Evolutionary conservation across 2,113 vertebrate species (phyloP), one percentile per base, ranked within the genome.

Genomic region (Rhabdornis inornatus): DNA sequence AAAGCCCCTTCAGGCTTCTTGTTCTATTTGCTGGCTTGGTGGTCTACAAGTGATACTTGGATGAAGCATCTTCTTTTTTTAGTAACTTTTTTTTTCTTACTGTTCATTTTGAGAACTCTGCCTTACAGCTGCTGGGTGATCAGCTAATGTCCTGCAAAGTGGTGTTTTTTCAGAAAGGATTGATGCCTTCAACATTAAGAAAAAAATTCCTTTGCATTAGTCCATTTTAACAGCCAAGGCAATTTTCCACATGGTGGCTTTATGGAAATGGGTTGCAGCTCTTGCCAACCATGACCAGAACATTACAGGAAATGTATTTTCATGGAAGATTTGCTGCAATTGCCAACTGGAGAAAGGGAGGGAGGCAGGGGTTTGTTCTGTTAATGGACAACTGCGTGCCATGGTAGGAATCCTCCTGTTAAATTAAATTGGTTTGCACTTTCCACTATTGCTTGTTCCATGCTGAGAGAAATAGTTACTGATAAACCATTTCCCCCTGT

Each of bases 231-330:
- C 97, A 98, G 98, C 95, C 97, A 97, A 98, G 98, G 98, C 97
- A 97, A 98, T 98, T 98, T 99, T 98, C 98, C 97, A 97, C 98
- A 97, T 97, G 97, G 97, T 98, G 97, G 97, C 98, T 98, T 98
- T 98, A 98, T 98, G 97, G 98, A 98, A 97, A 93, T 97, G 95
- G 97, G 97, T 97, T 94, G 93, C 95, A 69, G 95, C 85, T 94
- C 93, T 96, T 95, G 97, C 97, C 88, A 56, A 94, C 98, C 98
- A 98, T 98, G 98, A 98, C 98, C 98, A 96, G 97, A 97, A 98
- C 98, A 99, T 99, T 99, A 99, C 98, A 98, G 98, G 98, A 98
- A 99, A 98, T 98, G 98, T 99, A 98, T 99, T 99, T 99, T 99
- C 98, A 98, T 98, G 98, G 98, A 98, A 99, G 98, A 99, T 99